Percentiles rank a stretch among this genome's conserved stretches.
Conservation (phyloP, 1,140 invertebrate species). For the Thrips palmi region DNA sequence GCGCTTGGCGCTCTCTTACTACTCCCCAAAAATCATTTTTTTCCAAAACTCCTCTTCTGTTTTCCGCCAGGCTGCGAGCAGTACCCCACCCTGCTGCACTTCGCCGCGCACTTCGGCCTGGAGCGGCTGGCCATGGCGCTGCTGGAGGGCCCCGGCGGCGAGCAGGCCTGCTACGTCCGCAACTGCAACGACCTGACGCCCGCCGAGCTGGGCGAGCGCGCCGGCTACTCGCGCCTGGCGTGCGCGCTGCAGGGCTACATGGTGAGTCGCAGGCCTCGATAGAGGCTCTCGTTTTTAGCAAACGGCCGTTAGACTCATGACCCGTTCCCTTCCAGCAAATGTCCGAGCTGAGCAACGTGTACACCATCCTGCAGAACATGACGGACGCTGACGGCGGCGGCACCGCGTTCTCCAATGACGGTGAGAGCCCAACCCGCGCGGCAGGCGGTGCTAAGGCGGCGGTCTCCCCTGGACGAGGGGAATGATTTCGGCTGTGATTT, state of each 20-base stretch:
- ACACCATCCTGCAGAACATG: conserved; percentile 63
- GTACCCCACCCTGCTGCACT: conserved; percentile 72
- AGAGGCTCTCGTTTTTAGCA: not conserved
- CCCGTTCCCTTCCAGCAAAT: conserved; percentile 29
- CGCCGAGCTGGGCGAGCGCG: conserved; percentile 55
- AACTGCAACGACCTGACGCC: conserved; percentile 63
- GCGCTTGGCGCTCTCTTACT: not conserved
- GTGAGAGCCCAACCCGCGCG: too few relatives aligned
- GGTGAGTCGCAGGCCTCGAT: conserved; percentile 27
- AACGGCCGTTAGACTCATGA: not conserved
- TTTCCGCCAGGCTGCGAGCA: conserved; percentile 45
- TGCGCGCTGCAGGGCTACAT: conserved; percentile 55
- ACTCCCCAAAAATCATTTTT: not conserved
- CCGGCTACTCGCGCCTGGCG: conserved; percentile 46
- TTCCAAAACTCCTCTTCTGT: too few relatives aligned
- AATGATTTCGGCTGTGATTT: conserved; percentile 2
- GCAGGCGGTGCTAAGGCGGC: conserved; percentile 12
- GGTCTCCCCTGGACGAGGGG: conserved; percentile 5
- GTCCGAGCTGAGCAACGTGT: conserved; percentile 67
- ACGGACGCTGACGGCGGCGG: too few relatives aligned
- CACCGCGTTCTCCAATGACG: conserved; percentile 23
- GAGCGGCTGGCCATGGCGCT: conserved; percentile 63
- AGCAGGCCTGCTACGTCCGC: conserved; percentile 52
- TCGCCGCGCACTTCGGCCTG: conserved; percentile 67
- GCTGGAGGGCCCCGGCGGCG: conserved; percentile 65